Percentiles rank a stretch among this genome's conserved stretches.
Evolutionary conservation across 2,888 invertebrate genomes (phyloP).

Genomic region (Linnaemya tessellans): DNA sequence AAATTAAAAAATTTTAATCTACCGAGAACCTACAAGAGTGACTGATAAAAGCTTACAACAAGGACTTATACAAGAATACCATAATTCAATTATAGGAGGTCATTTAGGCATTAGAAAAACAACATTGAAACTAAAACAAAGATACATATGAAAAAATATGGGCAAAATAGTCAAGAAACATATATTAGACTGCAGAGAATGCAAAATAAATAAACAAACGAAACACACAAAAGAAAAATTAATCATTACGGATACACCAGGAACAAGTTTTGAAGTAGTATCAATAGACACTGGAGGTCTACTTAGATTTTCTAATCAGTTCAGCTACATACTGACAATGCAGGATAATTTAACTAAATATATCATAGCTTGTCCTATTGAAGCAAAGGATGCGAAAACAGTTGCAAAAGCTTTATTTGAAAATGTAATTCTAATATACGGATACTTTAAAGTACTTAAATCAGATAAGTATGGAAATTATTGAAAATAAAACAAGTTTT

Average conservation of each 20-base stretch:
- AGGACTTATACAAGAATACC: not conserved
- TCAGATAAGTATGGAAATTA: not conserved
- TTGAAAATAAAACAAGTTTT: not conserved
- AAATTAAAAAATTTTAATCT: not conserved
- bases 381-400: too few species aligned
- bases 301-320: not conserved
- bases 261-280: too few species aligned
- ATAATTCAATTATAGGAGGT: slow-evolving; percentile 3
- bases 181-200: too few species aligned
- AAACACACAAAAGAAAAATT: too few species aligned
- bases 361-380: not conserved
- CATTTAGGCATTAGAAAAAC: slow-evolving; percentile 22
- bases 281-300: not conserved
- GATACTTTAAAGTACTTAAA: not conserved
- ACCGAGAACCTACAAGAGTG: not conserved
- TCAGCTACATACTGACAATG: not conserved
- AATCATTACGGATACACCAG: too few species aligned
- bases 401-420: not conserved
- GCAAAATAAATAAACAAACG: too few species aligned
- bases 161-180: too few species aligned
- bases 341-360: not conserved
- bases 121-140: not conserved
- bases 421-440: not conserved
- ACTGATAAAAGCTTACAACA: not conserved
- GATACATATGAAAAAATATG: too few species aligned